These are phyloP conservation scores for Suillia variegata DNA, from an alignment of 2,888 invertebrate species.

Conservation along the genomic window DNA sequence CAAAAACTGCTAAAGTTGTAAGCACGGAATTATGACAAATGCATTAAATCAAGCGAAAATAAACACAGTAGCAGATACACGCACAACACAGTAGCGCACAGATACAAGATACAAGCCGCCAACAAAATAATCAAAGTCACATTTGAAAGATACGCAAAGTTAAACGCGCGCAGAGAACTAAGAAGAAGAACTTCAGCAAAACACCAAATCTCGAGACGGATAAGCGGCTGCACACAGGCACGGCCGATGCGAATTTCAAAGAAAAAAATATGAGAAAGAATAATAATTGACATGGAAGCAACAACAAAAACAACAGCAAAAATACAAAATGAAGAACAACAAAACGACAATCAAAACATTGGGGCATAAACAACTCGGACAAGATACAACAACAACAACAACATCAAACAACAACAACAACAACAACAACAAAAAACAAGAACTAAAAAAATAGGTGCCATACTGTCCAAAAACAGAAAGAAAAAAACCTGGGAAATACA, in stretches of 20 bases:
- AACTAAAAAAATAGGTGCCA: background rate
- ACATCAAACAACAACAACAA: conserved; percentile 1
- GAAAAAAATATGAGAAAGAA: background rate
- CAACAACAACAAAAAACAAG: background rate
- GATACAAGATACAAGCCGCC: conserved; percentile 12
- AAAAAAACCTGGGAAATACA: background rate
- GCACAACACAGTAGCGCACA: too few relatives aligned
- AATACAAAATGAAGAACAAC: background rate
- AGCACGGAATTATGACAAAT: conserved; percentile 11
- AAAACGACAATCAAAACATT: background rate
- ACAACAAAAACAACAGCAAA: background rate
- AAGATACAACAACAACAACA: conserved; percentile 3
- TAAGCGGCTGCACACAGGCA: background rate
- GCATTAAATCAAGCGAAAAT: conserved; percentile 17
- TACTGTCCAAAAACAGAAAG: background rate
- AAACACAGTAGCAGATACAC: conserved; percentile 9
- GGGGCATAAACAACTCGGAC: background rate
- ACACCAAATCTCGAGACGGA: background rate
- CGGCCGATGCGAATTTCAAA: background rate
- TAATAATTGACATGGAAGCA: background rate
- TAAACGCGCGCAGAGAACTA: background rate
- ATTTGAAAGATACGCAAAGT: conserved; percentile 5
- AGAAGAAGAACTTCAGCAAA: background rate
- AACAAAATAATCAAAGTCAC: conserved; percentile 19
- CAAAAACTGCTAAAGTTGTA: background rate